Base-by-base conservation (phyloP, 2,888 invertebrate species). In the Nebria brevicollis region DNA sequence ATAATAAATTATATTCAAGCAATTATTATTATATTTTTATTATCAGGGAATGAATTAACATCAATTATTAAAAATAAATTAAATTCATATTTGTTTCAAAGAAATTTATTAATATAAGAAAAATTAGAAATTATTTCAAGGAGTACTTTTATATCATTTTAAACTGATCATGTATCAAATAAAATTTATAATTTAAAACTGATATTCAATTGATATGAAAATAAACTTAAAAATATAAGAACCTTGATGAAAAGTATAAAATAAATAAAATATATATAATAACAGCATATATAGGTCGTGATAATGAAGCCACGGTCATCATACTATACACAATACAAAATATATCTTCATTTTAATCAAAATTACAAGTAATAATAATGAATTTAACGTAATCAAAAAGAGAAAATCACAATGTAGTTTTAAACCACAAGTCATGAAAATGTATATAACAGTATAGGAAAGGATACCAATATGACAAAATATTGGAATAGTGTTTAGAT, bases 301-400 rank as follows among this genome's bases (percentile, higher is more conserved):
- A 20, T 70, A 70, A 11, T 20, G 25, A 25, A 70, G 26, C 34
- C 70, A 70, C 70, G 70, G 70, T 70, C 70, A 15, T 68, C 11
- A 15, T 70, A 70, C 25, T 70, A 26, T 70, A 34, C 25, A 70
- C 70, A 70, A 70, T 70, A 25, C 26, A 70, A 70, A 70, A 70
- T 70, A 70, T 26, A 70, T 26, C 34, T 26, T 70, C 11, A 70
- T 34, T 70, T 70, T 26, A 4, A 70, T 70, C 25, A 34, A 25
- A 70, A 70, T 70, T 70, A 26, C 26, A 70, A 13, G 25, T 25
- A 70, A 70, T 70, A 70, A 54, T 54, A 54, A 54, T 54, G 54
- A 54, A 54, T 54, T 54, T 54, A 54, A 54, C 54, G 8, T 13
- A 54, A 54, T 54, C 13, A 54, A 54, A 54, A 54, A 54, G 54